A percentile compares a stretch with the other conserved stretches of the same genome.
Conservation (phyloP, 2,888 invertebrate genomes). For the Lepetodrilus schrolli region DNA sequence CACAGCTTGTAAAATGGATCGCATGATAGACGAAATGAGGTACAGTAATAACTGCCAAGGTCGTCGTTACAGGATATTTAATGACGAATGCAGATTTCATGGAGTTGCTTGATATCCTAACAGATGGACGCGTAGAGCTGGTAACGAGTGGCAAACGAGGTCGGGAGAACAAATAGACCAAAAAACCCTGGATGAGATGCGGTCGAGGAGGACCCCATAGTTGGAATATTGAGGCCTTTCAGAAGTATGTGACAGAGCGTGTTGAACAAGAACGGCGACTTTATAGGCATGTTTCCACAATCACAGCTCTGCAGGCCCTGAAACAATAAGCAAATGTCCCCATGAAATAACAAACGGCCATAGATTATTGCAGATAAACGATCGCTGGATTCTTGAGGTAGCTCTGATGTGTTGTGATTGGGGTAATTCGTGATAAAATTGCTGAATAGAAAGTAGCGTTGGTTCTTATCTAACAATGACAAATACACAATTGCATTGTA, state of each 20-base stretch:
- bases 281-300: not conserved
- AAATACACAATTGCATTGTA: no score
- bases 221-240: not conserved
- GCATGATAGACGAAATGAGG: not conserved
- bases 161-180: no score
- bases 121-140: not conserved
- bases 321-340: conserved; percentile 10
- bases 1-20: not conserved
- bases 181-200: not conserved
- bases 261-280: not conserved
- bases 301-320: not conserved
- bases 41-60: not conserved
- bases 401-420: no score
- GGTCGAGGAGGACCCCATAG: not conserved
- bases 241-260: not conserved
- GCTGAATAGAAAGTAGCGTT: no score
- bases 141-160: conserved; percentile 20
- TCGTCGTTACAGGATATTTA: not conserved
- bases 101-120: not conserved
- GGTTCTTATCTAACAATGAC: no score
- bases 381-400: no score
- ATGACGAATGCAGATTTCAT: conserved; percentile 6
- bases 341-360: not conserved
- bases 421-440: no score
- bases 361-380: not conserved